Conservation (phyloP, 53 echinoderm and acorn worm genomes). For the Stichopus horrens region DNA sequence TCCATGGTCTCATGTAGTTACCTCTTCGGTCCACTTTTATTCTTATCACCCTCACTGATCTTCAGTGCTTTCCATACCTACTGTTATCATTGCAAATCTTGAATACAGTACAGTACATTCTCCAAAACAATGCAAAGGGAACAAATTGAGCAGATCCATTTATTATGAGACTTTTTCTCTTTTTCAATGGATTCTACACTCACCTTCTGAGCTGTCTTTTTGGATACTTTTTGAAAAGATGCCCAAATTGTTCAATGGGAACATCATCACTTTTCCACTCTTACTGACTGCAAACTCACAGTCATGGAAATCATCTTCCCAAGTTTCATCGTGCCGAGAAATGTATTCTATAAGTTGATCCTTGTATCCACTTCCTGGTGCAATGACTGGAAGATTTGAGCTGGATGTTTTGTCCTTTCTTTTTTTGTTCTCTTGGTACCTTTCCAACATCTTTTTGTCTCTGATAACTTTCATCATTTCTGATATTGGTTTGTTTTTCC, state of each 20-base stretch:
- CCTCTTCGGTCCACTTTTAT: no score
- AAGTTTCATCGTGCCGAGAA: conserved; percentile 31
- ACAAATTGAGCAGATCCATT: no score
- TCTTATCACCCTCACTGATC: no score
- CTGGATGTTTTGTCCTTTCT: background rate
- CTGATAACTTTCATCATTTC: conserved; percentile 32
- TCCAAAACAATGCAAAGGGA: no score
- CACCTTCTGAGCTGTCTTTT: background rate
- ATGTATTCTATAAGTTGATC: conserved; percentile 38
- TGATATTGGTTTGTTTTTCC: background rate
- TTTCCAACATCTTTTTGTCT: conserved; percentile 44
- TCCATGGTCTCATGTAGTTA: no score
- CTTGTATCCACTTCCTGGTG: background rate
- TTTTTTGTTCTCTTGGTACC: background rate
- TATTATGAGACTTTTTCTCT: no score
- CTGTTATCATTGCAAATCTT: no score
- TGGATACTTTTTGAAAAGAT: no score
- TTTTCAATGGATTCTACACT: background rate
- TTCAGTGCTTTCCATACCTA: no score
- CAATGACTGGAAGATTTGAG: background rate
- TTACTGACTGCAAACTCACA: conserved; percentile 52
- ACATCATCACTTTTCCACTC: conserved; percentile 55
- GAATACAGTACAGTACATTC: no score
- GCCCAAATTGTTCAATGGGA: conserved; percentile 46
- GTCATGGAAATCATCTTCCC: conserved; percentile 19